phyloP scores from a whole-genome alignment of 2,888 invertebrate species.

The Metalampra italica region DNA sequence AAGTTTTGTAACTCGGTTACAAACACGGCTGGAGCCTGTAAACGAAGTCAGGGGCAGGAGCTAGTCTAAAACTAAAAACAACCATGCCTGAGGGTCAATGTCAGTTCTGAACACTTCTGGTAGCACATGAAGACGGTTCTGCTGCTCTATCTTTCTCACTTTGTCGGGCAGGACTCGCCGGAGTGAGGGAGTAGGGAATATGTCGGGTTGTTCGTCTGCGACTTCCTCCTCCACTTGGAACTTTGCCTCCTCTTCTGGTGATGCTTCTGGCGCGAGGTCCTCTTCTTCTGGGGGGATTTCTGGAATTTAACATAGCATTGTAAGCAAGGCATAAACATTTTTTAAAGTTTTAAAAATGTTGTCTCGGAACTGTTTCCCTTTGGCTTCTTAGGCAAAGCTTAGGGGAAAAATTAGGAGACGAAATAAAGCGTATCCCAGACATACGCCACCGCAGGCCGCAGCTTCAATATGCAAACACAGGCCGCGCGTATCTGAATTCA shows the following conservation, averaged over 20 bases:
- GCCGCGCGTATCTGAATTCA: too few relatives aligned
- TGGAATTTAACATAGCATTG: conserved; percentile 5
- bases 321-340: not conserved
- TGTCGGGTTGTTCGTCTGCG: conserved; percentile 29
- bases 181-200: conserved; percentile 59
- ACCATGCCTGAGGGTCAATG: conserved; percentile 36
- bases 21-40: too few relatives aligned
- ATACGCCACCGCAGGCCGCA: too few relatives aligned
- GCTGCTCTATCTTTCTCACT: conserved; percentile 40
- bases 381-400: too few relatives aligned
- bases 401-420: too few relatives aligned
- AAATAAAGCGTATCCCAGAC: too few relatives aligned
- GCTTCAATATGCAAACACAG: too few relatives aligned
- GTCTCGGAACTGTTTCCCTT: too few relatives aligned
- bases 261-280: conserved; percentile 21
- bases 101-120: conserved; percentile 48
- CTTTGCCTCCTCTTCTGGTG: conserved; percentile 24
- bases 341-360: too few relatives aligned
- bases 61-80: too few relatives aligned
- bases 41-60: too few relatives aligned
- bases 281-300: conserved; percentile 24
- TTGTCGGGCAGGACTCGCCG: conserved; percentile 48
- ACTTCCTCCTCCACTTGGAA: conserved; percentile 18
- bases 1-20: too few relatives aligned
- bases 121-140: conserved; percentile 55